These are phyloP conservation scores for Chironomus tentans DNA, from an alignment of 2,888 invertebrate species.

Conservation along the genomic window DNA sequence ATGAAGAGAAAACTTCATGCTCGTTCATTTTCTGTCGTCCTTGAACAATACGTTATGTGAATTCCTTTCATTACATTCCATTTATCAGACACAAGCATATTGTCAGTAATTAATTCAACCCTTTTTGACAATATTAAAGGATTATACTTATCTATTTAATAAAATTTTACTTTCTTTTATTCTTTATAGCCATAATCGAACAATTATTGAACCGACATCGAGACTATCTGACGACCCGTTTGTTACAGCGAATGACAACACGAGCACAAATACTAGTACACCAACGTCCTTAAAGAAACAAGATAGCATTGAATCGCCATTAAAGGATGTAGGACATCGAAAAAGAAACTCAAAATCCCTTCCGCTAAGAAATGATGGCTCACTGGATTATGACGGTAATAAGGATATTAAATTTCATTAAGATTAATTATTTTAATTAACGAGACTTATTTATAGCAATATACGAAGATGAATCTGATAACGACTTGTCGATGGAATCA, in stretches of 20 bases:
- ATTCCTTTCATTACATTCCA: no score
- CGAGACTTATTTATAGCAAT: slow-evolving; percentile 49
- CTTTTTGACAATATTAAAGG: no score
- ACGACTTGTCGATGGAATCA: slow-evolving; percentile 85
- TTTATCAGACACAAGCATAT: no score
- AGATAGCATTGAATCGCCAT: slow-evolving; percentile 24
- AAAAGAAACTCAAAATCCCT: slow-evolving; percentile 26
- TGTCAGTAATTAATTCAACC: no score
- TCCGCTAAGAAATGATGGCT: slow-evolving; percentile 55
- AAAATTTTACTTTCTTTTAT: not conserved
- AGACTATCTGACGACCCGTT: slow-evolving; percentile 21
- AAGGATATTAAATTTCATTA: slow-evolving; percentile 22
- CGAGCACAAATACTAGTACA: slow-evolving; percentile 18
- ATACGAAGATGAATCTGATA: slow-evolving; percentile 84
- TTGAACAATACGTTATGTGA: no score
- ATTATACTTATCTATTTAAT: no score
- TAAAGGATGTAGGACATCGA: slow-evolving; percentile 26
- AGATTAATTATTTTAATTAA: not conserved
- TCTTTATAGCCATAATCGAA: slow-evolving; percentile 28
- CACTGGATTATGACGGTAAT: slow-evolving; percentile 70
- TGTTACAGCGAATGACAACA: slow-evolving; percentile 16
- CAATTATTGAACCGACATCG: slow-evolving; percentile 27
- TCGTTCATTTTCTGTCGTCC: no score
- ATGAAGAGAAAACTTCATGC: no score
- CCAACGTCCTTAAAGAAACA: slow-evolving; percentile 24